Evolutionary conservation across 2,888 invertebrate species (phyloP).

Genomic region (Artemia sp.): DNA sequence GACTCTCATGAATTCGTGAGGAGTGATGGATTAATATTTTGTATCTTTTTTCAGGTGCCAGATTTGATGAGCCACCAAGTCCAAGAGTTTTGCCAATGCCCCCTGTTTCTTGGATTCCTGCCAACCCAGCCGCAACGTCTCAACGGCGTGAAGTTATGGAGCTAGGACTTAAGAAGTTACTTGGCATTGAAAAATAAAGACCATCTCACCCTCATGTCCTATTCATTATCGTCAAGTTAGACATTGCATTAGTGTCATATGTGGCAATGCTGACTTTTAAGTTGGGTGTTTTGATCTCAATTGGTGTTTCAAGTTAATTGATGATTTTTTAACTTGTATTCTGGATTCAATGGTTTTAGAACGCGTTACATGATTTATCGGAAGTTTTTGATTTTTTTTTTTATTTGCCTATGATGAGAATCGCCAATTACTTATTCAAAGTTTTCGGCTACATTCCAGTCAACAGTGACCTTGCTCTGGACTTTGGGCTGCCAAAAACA

Average conservation of each 20-base stretch:
- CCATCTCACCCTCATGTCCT: neutral
- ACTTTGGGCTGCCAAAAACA: conserved; percentile 8
- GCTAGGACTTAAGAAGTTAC: neutral
- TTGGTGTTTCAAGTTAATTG: too few relatives aligned
- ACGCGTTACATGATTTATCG: too few relatives aligned
- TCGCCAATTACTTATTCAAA: neutral
- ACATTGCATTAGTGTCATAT: too few relatives aligned
- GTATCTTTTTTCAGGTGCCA: neutral
- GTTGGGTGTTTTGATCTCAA: conserved; percentile 10
- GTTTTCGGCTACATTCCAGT: conserved; percentile 13
- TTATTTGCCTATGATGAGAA: too few relatives aligned
- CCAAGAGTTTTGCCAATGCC: conserved; percentile 6
- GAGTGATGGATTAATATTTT: too few relatives aligned
- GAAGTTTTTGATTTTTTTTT: too few relatives aligned
- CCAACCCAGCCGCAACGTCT: neutral
- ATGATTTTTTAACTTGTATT: too few relatives aligned
- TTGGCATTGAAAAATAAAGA: conserved; percentile 9
- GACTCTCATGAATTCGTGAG: too few relatives aligned
- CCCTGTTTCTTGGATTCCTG: neutral
- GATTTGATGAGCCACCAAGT: neutral
- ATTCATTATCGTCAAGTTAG: neutral
- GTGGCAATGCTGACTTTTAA: too few relatives aligned
- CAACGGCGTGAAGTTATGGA: neutral
- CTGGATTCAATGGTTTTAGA: too few relatives aligned
- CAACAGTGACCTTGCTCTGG: neutral